These are phyloP conservation scores for Ascidia mentula DNA, from an alignment of 23 tunicate genomes.

Conservation along the genomic window DNA sequence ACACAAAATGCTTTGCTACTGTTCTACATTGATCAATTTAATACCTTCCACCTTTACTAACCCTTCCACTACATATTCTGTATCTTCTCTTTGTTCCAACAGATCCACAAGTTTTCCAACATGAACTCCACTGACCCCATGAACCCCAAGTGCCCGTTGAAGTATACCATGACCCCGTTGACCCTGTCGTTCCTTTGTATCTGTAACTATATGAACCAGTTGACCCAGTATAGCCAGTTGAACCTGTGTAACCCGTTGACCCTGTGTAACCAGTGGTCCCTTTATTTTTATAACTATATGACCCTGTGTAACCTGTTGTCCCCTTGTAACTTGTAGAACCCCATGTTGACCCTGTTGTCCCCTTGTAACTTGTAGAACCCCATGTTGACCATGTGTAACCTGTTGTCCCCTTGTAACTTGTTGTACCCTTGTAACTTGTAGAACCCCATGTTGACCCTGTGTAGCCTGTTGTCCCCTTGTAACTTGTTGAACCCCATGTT, in stretches of 20 bases:
- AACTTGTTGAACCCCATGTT: background rate
- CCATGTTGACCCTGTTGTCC: background rate
- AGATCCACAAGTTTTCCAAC: background rate
- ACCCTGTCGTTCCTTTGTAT: background rate
- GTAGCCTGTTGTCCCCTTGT: background rate
- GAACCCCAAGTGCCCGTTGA: background rate
- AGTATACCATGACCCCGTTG: background rate
- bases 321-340: background rate
- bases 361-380: background rate
- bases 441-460: background rate
- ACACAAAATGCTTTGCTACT: no score
- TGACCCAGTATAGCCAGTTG: no score
- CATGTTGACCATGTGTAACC: background rate
- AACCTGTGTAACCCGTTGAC: background rate
- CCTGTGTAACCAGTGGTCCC: background rate
- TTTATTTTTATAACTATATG: background rate
- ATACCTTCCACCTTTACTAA: background rate
- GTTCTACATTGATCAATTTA: background rate
- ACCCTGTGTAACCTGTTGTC: background rate
- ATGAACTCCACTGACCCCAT: background rate
- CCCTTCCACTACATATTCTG: background rate
- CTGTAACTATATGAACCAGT: background rate
- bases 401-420: background rate
- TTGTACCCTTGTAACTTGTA: background rate
- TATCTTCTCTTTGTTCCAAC: background rate